Conservation (phyloP, 2,888 invertebrate species). For the Acleris cristana region DNA sequence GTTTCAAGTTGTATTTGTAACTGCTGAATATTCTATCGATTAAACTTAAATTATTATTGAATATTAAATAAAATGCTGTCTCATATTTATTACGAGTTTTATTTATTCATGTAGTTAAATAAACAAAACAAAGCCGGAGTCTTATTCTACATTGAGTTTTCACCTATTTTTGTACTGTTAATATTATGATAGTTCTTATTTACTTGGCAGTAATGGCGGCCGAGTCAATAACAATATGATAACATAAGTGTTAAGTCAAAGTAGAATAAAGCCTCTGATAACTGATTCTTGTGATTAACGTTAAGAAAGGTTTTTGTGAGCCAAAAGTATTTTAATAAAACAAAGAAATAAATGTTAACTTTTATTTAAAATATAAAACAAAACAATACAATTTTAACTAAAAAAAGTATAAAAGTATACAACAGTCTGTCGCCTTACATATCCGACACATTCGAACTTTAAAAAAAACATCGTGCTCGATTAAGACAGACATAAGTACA, state of each 20-base stretch:
- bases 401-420: conserved; percentile 30
- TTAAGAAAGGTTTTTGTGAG: neutral
- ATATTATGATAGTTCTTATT: no score
- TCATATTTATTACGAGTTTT: conserved; percentile 63
- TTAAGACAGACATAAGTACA: conserved; percentile 24
- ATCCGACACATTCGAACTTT: conserved; percentile 2
- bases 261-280: no score
- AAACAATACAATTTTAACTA: conserved; percentile 35
- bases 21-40: conserved; percentile 82
- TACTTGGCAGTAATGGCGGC: no score
- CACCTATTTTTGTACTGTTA: no score
- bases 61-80: conserved; percentile 81
- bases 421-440: conserved; percentile 19
- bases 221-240: no score
- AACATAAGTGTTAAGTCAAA: no score
- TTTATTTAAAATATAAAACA: conserved; percentile 33
- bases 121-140: no score
- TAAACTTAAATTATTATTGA: conserved; percentile 75
- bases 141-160: no score
- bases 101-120: neutral
- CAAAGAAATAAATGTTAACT: conserved; percentile 7
- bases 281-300: no score
- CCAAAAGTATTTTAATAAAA: neutral
- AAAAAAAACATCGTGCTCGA: conserved; percentile 5
- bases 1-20: conserved; percentile 83